These are phyloP conservation scores for Cheirogaleus major DNA, from an alignment of 2,797 vertebrate species.

Conservation along the genomic window DNA sequence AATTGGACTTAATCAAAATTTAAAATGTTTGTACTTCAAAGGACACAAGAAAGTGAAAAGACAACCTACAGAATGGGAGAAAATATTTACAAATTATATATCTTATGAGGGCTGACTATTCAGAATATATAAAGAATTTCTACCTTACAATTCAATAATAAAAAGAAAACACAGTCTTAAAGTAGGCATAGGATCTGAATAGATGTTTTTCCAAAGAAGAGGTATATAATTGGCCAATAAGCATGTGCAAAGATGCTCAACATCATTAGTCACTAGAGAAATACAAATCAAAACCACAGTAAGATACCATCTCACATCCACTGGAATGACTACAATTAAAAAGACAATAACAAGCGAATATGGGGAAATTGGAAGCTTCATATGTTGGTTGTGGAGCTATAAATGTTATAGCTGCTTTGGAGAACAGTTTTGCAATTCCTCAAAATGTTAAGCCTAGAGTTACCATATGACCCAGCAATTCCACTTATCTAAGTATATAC, in stretches of 20 bases:
- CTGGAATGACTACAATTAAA: neutral
- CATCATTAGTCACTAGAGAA: neutral
- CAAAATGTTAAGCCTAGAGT: neutral
- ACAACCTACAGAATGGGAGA: neutral
- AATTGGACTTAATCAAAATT: neutral
- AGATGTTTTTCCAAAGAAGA: constrained; percentile 2
- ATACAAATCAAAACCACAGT: neutral
- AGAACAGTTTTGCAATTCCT: neutral
- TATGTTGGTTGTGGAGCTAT: neutral
- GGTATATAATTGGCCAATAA: neutral
- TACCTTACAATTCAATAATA: neutral
- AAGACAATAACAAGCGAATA: neutral
- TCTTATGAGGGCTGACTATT: neutral
- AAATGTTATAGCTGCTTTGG: neutral
- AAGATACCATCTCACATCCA: neutral
- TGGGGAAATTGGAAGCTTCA: neutral
- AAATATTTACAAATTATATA: neutral
- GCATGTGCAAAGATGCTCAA: neutral
- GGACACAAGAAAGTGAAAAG: constrained; percentile 4
- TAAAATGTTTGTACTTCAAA: constrained; percentile 6
- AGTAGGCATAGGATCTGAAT: neutral
- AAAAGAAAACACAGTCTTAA: neutral
- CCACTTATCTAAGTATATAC: neutral
- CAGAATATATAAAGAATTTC: neutral
- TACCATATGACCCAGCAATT: neutral